Percentiles rank a stretch among this genome's conserved stretches.
phyloP scores from a whole-genome alignment of 2,797 vertebrate species.

The Ficedula albicollis region DNA sequence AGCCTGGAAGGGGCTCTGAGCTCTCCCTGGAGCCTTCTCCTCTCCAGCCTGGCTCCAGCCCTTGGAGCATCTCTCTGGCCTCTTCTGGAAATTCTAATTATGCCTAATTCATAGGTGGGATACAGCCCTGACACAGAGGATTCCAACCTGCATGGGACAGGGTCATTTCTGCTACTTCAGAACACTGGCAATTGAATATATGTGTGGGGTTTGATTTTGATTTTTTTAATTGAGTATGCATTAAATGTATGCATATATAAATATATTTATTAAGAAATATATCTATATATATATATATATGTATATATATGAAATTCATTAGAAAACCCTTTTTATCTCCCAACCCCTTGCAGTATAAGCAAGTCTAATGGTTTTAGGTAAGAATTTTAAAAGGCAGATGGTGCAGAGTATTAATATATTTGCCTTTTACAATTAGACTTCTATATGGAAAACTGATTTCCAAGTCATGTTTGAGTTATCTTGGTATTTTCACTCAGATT shows the following conservation, averaged over 20 bases:
- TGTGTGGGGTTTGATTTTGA: background rate
- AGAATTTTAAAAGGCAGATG: background rate
- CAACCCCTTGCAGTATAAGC: background rate
- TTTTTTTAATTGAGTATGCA: background rate
- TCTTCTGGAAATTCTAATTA: background rate
- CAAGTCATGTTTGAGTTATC: background rate
- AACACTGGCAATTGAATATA: background rate
- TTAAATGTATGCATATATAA: background rate
- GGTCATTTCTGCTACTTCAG: background rate
- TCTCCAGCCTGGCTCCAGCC: background rate
- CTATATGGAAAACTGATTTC: background rate
- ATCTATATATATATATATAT: background rate
- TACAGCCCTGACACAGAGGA: background rate
- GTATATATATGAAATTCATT: background rate
- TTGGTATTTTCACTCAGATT: background rate
- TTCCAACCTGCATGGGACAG: background rate
- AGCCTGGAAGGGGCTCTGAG: rapidly evolving
- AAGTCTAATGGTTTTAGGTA: background rate
- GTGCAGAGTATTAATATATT: background rate
- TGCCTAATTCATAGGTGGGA: background rate
- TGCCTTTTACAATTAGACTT: background rate
- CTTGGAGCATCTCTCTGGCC: background rate
- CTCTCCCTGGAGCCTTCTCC: background rate
- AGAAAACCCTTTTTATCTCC: background rate
- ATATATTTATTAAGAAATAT: background rate